Evolutionary conservation across 2,797 vertebrate genomes (phyloP), one percentile per base, ranked within the genome.

Genomic region (Chelonia mydas): DNA sequence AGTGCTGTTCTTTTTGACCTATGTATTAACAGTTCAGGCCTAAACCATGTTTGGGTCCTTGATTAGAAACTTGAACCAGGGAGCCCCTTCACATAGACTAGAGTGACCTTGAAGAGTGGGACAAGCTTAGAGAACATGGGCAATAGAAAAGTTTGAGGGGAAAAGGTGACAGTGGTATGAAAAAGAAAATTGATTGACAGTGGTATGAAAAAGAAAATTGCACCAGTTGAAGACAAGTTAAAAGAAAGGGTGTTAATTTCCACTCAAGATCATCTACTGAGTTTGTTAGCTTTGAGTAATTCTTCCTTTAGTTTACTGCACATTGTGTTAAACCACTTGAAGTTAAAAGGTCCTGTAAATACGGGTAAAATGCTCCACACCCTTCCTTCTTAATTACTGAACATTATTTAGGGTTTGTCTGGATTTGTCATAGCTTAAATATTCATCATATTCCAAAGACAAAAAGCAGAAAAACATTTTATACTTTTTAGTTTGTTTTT

Each of bases 231-330:
- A 92, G n/a, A 80, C 76, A 94, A 94, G 94, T 95, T 65, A 84
- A 95, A 86, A 95, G 89, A 93, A 95, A 96, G 93, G 53, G 95
- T 87, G 81, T 83, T 92, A 19, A 33, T 81, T 94, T 97, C 96
- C 72, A 90, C 83, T 92, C 95, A 51, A 31, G 65, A 92, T 80
- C 93, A 76, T 95, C 95, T 96, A 97, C 90, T 89, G 81, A 94
- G 91, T 9, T 96, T 90, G 49, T 97, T 93, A 95, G 25, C 84
- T 84, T 94, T 97, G 97, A 97, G 93, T 97, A 96, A 96, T 79
- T 87, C 97, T 98, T 97, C 97, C 97, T 98, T 80, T 95, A 94
- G 97, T 97, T 97, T 95, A 96, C 81, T 91, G 96, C 76, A 86
- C 94, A 94, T 94, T 96, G 96, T 97, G 81, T 95, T 93, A 61